Base-by-base conservation (phyloP, 2,888 invertebrate species). In the Euproctis similis region DNA sequence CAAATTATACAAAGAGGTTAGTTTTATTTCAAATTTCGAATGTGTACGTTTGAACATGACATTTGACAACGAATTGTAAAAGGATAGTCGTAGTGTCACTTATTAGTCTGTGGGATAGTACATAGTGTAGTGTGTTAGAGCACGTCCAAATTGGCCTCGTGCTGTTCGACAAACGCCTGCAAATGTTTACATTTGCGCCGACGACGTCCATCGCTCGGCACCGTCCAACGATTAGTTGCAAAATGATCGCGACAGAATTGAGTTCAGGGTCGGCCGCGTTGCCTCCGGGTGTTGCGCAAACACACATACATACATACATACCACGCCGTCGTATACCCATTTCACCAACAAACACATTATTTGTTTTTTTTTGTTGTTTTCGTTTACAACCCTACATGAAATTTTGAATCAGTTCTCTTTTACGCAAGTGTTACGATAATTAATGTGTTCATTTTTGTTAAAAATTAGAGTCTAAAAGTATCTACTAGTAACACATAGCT, bases 181-280 rank as follows among this genome's bases (percentile, higher is more conserved):
- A 72, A 84, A 84, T 84, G 84, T 82, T 84, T 82, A 84, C 80
- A 84, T 84, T 82, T 82, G 69, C 67, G 60, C 72, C 72, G 71
- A 64, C 62, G 63, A 60, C 63, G 62, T 55, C 61, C 58, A 61
- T 59, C 60, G 58, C 53, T 58, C 55, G 62, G 59, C 60, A 59
- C 57, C 60, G 59, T 63, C 66, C 71, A 62, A 59, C 71, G 75
- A 77, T 77, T 71, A 77, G 75, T 82, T 81, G 82, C 84, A 81
- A 84, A 84, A 84, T 76, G 71, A 68, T 75, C 72, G 72, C 68
- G 53, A 53, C 66, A 68, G 70, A 73, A 84, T 81, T 74, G 75
- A 81, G 84, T 73, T 82, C 84, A 84, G 73, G 84, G 84, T 80
- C 78, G 72, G 43, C 52, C 56, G 59, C 62, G 68, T 59, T 64